phyloP scores from a whole-genome alignment of 2,888 invertebrate species.

The Choreutis nemorana region DNA sequence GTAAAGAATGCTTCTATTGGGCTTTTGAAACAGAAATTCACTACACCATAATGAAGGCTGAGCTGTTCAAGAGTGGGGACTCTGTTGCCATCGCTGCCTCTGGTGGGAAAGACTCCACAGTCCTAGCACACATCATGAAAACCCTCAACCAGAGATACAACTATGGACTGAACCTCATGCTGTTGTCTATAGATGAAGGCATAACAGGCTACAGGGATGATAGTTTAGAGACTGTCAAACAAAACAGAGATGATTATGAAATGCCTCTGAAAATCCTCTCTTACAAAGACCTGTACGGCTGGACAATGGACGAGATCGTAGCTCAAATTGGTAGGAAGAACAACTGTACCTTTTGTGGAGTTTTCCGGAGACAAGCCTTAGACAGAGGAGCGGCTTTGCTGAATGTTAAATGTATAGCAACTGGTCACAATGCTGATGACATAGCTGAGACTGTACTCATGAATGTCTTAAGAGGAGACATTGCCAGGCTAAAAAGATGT shows the following conservation, averaged over 20 bases:
- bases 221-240: conserved; percentile 94
- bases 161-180: conserved; percentile 87
- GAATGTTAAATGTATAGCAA: conserved; percentile 92
- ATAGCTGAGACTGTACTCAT: conserved; percentile 98
- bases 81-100: conserved; percentile 94
- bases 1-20: conserved; percentile 93
- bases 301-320: conserved; percentile 99
- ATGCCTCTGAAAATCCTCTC: conserved; percentile 95
- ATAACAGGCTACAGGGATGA: conserved; percentile 97
- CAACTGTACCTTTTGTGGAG: conserved; percentile 97
- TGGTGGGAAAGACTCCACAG: conserved; percentile 97
- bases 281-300: conserved; percentile 97
- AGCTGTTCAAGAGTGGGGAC: conserved; percentile 83
- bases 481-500: conserved; percentile 91
- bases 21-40: conserved; percentile 97
- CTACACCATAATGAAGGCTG: conserved; percentile 82
- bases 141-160: conserved; percentile 87
- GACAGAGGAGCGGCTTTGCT: conserved; percentile 93
- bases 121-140: conserved; percentile 93
- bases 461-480: conserved; percentile 97
- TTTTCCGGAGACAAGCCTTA: conserved; percentile 94
- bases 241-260: conserved; percentile 92
- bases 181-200: conserved; percentile 98
- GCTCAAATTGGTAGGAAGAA: conserved; percentile 85
- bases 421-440: conserved; percentile 97